These are phyloP conservation scores for Phylloscopus trochiloides DNA, from an alignment of 2,113 vertebrate species.

Conservation along the genomic window DNA sequence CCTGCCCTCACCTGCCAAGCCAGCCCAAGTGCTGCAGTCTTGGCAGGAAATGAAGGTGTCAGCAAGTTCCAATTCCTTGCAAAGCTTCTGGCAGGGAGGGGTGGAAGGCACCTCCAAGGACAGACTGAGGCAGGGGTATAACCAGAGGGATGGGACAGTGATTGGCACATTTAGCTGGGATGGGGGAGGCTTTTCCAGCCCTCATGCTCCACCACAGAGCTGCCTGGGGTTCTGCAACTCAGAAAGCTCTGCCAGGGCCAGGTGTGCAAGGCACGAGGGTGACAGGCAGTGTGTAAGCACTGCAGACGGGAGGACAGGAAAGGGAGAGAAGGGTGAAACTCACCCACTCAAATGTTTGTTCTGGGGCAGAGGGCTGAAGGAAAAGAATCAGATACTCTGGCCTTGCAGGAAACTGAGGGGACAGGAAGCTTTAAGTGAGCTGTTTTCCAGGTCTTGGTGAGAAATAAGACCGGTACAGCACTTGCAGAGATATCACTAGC, in stretches of 20 bases:
- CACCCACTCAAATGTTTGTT: neutral
- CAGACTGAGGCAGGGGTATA: neutral
- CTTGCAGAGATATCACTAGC: neutral
- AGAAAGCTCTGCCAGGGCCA: neutral
- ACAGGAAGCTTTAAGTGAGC: neutral
- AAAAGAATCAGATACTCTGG: neutral
- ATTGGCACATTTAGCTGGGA: neutral
- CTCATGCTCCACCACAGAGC: neutral
- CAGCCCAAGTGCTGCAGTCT: neutral
- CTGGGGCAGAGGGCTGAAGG: neutral
- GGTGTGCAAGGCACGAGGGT: neutral
- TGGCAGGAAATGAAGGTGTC: neutral
- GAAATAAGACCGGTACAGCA: neutral
- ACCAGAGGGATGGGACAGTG: neutral
- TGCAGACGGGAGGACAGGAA: neutral
- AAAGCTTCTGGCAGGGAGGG: neutral
- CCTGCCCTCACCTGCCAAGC: neutral
- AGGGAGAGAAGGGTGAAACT: neutral
- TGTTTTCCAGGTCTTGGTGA: neutral
- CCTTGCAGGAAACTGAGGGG: neutral
- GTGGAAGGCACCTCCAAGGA: neutral
- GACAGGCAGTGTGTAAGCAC: neutral
- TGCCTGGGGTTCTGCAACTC: neutral
- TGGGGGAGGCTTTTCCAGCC: neutral
- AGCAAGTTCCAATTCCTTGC: neutral